A percentile compares a stretch with the other conserved stretches of the same genome.
Conservation (phyloP, 2,888 invertebrate genomes). For the Chloromyia formosa region DNA sequence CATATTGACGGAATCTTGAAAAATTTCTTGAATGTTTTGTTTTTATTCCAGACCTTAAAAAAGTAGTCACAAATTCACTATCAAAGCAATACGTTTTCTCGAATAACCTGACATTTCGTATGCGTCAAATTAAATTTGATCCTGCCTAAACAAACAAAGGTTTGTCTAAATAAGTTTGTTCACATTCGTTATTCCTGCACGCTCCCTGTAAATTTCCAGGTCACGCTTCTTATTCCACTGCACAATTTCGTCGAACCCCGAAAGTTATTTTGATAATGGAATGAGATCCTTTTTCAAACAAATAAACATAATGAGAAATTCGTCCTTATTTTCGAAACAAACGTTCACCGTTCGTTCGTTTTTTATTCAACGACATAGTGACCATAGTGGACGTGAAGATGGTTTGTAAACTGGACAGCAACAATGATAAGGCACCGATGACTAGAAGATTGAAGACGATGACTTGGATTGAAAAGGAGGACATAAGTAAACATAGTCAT, state of each 20-base stretch:
- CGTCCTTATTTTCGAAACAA: conserved; percentile 47
- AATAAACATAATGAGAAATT: conserved; percentile 49
- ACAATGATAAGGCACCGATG: too few relatives aligned
- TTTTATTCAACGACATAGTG: conserved; percentile 26
- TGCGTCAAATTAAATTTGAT: conserved; percentile 17
- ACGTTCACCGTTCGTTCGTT: conserved; percentile 39
- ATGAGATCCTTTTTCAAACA: conserved; percentile 49
- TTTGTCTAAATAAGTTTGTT: background rate
- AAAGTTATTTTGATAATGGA: conserved; percentile 49
- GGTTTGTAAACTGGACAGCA: background rate
- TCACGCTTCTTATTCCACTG: background rate
- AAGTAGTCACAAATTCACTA: too few relatives aligned
- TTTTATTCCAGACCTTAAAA: too few relatives aligned
- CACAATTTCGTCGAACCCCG: background rate
- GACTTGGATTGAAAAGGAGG: conserved; percentile 23
- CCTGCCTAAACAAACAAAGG: conserved; percentile 20
- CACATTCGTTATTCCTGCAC: conserved; percentile 1
- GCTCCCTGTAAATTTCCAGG: background rate
- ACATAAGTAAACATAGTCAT: conserved; percentile 40
- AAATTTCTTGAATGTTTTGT: too few relatives aligned
- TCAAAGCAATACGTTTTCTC: too few relatives aligned
- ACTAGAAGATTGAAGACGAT: background rate
- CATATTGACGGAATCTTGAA: too few relatives aligned
- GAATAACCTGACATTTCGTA: too few relatives aligned
- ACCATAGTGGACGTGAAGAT: background rate